Conservation (phyloP, 2,888 invertebrate genomes). For the Dryocosmus kuriphilus region DNA sequence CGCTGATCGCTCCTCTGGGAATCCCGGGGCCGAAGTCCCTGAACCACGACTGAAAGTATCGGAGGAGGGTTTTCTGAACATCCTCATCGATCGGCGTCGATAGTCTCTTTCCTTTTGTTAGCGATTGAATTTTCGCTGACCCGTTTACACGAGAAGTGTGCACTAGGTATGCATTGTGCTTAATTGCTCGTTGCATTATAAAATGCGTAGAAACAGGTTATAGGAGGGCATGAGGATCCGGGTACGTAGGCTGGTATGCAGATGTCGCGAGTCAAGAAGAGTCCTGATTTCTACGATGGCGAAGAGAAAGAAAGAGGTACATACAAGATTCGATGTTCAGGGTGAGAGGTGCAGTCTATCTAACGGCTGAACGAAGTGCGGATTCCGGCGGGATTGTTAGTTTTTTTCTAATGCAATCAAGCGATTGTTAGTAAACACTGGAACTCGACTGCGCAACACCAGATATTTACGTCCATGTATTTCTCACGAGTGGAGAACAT, state of each 20-base stretch:
- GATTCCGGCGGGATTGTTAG: conserved; percentile 36
- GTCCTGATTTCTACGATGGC: conserved; percentile 51
- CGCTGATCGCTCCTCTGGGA: conserved; percentile 68
- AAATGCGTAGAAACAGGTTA: conserved; percentile 62
- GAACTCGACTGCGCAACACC: conserved; percentile 34
- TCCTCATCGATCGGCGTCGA: not conserved
- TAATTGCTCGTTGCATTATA: conserved; percentile 53
- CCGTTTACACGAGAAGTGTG: conserved; percentile 21
- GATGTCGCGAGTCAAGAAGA: conserved; percentile 53
- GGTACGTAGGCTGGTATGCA: conserved; percentile 62
- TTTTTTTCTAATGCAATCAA: conserved; percentile 31
- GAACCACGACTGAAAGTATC: conserved; percentile 44
- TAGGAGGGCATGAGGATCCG: conserved; percentile 63
- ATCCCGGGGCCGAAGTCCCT: not conserved
- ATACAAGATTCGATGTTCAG: conserved; percentile 37
- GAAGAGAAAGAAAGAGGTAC: conserved; percentile 31
- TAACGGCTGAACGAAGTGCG: conserved; percentile 32
- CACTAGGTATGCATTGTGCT: conserved; percentile 48
- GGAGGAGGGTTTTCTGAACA: conserved; percentile 4
- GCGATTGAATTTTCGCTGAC: conserved; percentile 24
- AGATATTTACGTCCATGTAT: conserved; percentile 37
- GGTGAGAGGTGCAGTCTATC: conserved; percentile 36
- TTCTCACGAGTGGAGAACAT: conserved; percentile 31
- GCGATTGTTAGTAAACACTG: conserved; percentile 40
- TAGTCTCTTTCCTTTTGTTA: not conserved